Conservation (phyloP, 2,113 vertebrate genomes). For the Macquaria australasica region DNA sequence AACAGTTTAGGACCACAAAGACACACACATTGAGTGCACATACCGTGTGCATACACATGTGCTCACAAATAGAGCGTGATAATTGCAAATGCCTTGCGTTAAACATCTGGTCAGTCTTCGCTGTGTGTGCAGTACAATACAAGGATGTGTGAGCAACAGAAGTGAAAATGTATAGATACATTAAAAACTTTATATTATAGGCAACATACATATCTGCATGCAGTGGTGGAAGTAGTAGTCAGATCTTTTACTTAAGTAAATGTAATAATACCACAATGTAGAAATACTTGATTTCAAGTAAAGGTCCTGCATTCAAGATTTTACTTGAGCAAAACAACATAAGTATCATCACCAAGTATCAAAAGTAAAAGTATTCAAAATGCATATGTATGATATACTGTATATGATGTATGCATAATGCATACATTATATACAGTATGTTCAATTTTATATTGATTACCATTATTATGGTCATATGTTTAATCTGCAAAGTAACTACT, state of each 20-base stretch:
- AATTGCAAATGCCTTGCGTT: slow-evolving; percentile 47
- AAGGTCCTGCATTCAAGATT: too few species aligned
- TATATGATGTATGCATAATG: neutral
- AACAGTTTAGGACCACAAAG: neutral
- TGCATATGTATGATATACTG: neutral
- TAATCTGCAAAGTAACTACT: too few species aligned
- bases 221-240: neutral
- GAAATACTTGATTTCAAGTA: too few species aligned
- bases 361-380: neutral
- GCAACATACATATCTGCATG: neutral
- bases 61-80: slow-evolving; percentile 59
- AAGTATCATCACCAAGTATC: neutral
- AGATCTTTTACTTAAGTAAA: neutral
- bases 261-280: neutral
- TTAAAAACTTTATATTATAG: neutral
- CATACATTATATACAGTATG: too few species aligned
- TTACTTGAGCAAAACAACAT: too few species aligned
- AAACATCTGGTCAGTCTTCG: slow-evolving; percentile 55
- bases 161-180: neutral
- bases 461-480: neutral
- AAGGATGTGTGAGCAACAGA: neutral
- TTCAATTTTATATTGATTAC: neutral
- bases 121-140: neutral
- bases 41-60: neutral
- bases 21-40: neutral